Conservation (phyloP, 2,113 vertebrate species). For the Calyptomena viridis region DNA sequence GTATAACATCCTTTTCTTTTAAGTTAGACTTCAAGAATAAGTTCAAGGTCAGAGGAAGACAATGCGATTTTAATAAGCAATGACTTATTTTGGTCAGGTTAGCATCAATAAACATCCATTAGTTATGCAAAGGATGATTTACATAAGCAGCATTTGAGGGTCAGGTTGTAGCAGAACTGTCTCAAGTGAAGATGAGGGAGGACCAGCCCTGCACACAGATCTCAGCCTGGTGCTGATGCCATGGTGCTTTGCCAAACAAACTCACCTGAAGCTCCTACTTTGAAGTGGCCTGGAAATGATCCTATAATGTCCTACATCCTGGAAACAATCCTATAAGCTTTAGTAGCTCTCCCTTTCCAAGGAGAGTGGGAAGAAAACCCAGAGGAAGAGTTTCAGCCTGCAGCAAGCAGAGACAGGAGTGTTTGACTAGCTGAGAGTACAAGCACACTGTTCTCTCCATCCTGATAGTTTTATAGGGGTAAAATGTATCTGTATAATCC, state of each 20-base stretch:
- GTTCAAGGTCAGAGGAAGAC: neutral
- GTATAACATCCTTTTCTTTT: neutral
- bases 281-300: neutral
- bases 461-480: neutral
- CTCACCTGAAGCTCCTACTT: neutral
- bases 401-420: neutral
- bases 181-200: neutral
- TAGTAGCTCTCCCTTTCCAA: neutral
- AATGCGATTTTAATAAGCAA: neutral
- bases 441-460: neutral
- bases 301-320: neutral
- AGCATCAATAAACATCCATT: neutral
- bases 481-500: neutral
- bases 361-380: neutral
- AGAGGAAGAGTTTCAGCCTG: neutral
- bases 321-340: neutral
- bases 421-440: neutral
- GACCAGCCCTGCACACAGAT: neutral
- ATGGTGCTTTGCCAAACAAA: neutral
- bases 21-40: neutral
- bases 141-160: neutral
- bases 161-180: neutral
- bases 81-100: neutral
- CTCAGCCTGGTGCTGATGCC: neutral
- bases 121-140: neutral